phyloP scores from a whole-genome alignment of 1,140 invertebrate genomes.

The Penaeus vannamei region DNA sequence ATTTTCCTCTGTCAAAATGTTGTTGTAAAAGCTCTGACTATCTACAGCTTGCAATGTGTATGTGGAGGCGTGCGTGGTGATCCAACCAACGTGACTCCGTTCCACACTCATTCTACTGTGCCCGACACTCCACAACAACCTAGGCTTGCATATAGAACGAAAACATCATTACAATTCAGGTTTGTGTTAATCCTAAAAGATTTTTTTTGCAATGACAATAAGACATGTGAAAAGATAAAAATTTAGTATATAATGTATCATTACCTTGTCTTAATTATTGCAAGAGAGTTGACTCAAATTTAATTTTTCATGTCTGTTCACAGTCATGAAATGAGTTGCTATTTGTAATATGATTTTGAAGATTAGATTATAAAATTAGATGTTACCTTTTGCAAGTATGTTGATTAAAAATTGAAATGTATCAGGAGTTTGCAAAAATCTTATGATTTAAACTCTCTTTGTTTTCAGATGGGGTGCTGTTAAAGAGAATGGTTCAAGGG shows the following conservation, averaged over 20 bases:
- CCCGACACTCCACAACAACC: constrained; percentile 64
- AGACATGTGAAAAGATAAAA: too few relatives aligned
- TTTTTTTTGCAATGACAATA: too few relatives aligned
- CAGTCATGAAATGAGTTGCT: too few relatives aligned
- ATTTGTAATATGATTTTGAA: too few relatives aligned
- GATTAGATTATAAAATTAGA: too few relatives aligned
- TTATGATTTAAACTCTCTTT: background rate
- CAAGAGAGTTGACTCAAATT: too few relatives aligned
- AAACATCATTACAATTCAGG: constrained; percentile 61
- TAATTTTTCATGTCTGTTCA: too few relatives aligned
- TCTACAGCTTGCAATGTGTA: constrained; percentile 62
- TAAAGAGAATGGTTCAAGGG: constrained; percentile 83
- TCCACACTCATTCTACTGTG: constrained; percentile 61
- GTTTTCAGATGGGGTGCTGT: constrained; percentile 79
- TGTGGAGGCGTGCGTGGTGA: constrained; percentile 58
- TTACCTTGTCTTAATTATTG: too few relatives aligned
- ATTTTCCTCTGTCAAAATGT: background rate
- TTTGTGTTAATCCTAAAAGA: background rate
- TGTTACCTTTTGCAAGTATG: background rate
- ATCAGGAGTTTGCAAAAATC: background rate
- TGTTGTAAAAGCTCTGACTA: background rate
- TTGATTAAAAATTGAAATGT: background rate
- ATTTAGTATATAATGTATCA: too few relatives aligned
- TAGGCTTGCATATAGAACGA: constrained; percentile 53
- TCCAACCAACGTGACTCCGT: constrained; percentile 36